These are phyloP conservation scores for Theonella swinhoei DNA, from an alignment of 37 sponge, comb jelly and placozoan species.

Conservation along the genomic window DNA sequence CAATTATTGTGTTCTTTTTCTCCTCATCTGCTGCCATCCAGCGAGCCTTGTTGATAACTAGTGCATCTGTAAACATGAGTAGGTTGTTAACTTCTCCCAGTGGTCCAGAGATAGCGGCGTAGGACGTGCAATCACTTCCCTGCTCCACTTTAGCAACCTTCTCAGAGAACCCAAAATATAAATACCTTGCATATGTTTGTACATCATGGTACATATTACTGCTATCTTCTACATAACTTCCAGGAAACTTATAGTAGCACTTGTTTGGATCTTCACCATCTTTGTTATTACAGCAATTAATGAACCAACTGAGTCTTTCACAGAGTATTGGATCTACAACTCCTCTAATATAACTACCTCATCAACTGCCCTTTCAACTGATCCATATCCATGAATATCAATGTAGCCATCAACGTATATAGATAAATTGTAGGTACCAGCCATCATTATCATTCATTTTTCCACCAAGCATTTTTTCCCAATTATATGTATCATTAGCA, in stretches of 20 bases:
- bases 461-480: slow-evolving; percentile 17
- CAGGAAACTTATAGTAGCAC: slow-evolving; percentile 17
- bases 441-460: slow-evolving; percentile 45
- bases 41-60: slow-evolving; percentile 30
- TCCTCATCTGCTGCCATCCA: slow-evolving; percentile 21
- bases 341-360: slow-evolving; percentile 14
- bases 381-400: slow-evolving; percentile 8
- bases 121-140: background rate
- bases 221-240: background rate
- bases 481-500: background rate
- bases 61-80: slow-evolving; percentile 40
- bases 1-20: slow-evolving; percentile 18
- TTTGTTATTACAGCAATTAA: background rate
- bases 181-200: background rate
- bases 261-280: background rate
- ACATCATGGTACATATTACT: slow-evolving; percentile 9
- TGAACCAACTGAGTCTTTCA: background rate
- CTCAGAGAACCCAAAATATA: slow-evolving; percentile 45
- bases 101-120: slow-evolving; percentile 17
- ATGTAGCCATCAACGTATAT: slow-evolving; percentile 45
- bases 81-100: slow-evolving; percentile 15
- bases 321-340: background rate
- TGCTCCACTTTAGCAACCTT: slow-evolving; percentile 15
- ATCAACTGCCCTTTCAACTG: slow-evolving; percentile 6
- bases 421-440: slow-evolving; percentile 46